Base-by-base conservation (phyloP, 2,888 invertebrate species). In the Oscheius sp. region DNA sequence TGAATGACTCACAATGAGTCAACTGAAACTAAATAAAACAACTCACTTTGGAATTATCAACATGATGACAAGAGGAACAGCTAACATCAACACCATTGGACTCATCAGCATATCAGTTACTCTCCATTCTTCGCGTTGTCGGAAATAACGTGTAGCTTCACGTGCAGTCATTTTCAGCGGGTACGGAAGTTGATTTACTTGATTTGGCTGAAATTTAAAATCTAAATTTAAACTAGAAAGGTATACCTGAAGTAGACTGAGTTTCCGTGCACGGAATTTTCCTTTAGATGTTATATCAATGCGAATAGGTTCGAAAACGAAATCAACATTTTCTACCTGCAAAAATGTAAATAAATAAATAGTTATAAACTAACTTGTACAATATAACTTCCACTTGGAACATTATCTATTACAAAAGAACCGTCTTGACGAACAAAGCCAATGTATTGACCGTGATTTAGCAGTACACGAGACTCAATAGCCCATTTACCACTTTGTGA, bases 271-370 rank as follows among this genome's bases (percentile, higher is more conserved):
- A 78, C 98, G 90, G 84, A 93, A 93, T 88, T 96, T 98, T 41
- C 98, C 98, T 87, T 95, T 96, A 0, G 93, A 92, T 86, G 94
- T 97, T 71, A 98, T 95, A 89, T 98, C 98, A 1, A 98, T 95
- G 72, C 98, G 90, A 5, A 93, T 91, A 22, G 95, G 93, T 87
- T 98, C 97, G 87, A 95, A 98, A 75, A 92, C 90, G 85, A 91
- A 94, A 85, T 94, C 92, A 0, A 95, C 93, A 88, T 95, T 92
- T 41, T 93, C 89, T n/a, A 80, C 71, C 71, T 79, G 57, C 12
- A 69, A 62, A 38, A 44, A 5, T 30, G n/a, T 20, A 26, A 45
- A 17, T 30, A 22, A 38, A 47, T 2, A 47, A 47, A 22, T 32
- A 28, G 20, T 8, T 22, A 36, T 36, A 22, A 41, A 2, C 47